These are phyloP conservation scores for Euzetes globulus DNA, from an alignment of 2,888 invertebrate genomes.

Conservation along the genomic window DNA sequence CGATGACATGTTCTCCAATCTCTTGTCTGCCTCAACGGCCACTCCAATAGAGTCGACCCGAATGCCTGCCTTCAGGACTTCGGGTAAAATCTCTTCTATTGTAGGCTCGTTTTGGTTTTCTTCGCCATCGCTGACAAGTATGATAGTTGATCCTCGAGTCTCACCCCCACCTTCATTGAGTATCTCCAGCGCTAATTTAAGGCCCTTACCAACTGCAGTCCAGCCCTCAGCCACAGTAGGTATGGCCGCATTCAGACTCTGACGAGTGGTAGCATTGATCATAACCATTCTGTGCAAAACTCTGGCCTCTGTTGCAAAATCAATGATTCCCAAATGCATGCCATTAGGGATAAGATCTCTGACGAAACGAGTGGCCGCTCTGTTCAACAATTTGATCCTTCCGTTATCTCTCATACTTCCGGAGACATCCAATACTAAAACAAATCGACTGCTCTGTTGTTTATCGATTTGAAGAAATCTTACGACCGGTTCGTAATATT, in stretches of 20 bases:
- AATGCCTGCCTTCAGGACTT: conserved; percentile 41
- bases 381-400: conserved; percentile 54
- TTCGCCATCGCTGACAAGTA: conserved; percentile 41
- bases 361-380: conserved; percentile 57
- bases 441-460: conserved; percentile 40
- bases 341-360: conserved; percentile 52
- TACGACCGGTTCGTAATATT: conserved; percentile 38
- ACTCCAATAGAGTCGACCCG: conserved; percentile 41
- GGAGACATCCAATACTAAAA: conserved; percentile 43
- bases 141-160: conserved; percentile 38
- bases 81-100: conserved; percentile 39
- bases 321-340: conserved; percentile 46
- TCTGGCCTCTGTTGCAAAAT: conserved; percentile 42
- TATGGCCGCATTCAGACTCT: conserved; percentile 39
- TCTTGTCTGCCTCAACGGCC: conserved; percentile 41
- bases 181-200: conserved; percentile 36
- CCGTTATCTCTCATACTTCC: conserved; percentile 43
- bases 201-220: conserved; percentile 42
- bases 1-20: conserved; percentile 40
- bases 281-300: conserved; percentile 37
- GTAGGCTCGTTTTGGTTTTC: conserved; percentile 38
- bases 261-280: conserved; percentile 39
- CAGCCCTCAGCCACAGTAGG: conserved; percentile 42
- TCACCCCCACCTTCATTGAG: conserved; percentile 35
- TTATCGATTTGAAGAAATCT: conserved; percentile 39